Conservation (phyloP, 2,797 vertebrate genomes). For the Ptychobarbus kaznakovi region DNA sequence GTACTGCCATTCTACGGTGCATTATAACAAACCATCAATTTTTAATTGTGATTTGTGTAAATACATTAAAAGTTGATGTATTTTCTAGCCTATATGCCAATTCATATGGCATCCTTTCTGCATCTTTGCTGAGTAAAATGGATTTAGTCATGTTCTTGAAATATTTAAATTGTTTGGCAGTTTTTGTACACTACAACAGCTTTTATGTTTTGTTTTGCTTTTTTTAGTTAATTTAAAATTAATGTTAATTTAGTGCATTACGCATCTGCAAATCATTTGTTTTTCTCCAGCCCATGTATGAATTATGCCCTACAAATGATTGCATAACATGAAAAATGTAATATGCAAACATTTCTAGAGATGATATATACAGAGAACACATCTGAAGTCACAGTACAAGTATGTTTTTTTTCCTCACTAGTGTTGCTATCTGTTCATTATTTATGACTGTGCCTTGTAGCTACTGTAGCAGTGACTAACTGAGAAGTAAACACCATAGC, state of each 20-base stretch:
- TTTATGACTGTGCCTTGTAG: constrained; percentile 5
- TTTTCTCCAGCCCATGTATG: background rate
- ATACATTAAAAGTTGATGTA: background rate
- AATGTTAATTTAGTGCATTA: background rate
- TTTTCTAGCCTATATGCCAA: background rate
- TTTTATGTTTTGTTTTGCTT: background rate
- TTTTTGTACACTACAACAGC: background rate
- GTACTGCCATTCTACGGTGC: background rate
- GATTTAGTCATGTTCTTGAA: background rate
- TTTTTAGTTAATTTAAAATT: background rate
- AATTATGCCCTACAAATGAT: background rate
- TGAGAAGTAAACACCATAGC: constrained; percentile 21
- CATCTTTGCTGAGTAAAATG: constrained; percentile 1
- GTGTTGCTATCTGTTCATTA: constrained; percentile 11
- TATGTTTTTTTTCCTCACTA: background rate
- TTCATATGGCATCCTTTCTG: background rate
- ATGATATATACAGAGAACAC: constrained; percentile 18
- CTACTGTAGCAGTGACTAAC: background rate
- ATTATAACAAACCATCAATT: background rate
- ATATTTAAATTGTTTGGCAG: background rate
- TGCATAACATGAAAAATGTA: constrained; percentile 7
- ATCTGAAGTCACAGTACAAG: constrained; percentile 7
- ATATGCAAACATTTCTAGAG: constrained; percentile 7
- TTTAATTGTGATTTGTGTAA: background rate
- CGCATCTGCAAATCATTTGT: background rate